phyloP scores from a whole-genome alignment of 2,888 invertebrate genomes.

The Pyrocoelia pectoralis region DNA sequence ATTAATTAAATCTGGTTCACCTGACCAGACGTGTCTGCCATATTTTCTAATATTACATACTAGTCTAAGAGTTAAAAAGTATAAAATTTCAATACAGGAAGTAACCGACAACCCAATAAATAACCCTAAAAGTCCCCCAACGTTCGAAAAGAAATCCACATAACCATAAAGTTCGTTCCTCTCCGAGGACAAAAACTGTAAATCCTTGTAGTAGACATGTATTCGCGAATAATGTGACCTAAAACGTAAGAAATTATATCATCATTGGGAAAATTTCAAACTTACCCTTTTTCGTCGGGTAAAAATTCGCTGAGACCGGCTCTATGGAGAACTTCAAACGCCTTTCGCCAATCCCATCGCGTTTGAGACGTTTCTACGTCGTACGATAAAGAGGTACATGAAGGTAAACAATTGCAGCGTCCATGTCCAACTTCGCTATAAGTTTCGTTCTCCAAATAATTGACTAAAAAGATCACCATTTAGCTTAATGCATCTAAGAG shows the following conservation, averaged over 20 bases:
- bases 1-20: neutral
- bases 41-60: constrained; percentile 62
- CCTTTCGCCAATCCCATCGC: neutral
- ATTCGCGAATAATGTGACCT: constrained; percentile 15
- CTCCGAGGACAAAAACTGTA: constrained; percentile 66
- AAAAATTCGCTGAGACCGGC: neutral
- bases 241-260: neutral
- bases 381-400: too few species aligned
- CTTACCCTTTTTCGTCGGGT: neutral
- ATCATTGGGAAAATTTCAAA: neutral
- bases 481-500: neutral
- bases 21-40: constrained; percentile 56
- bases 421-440: too few species aligned
- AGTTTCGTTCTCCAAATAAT: too few species aligned
- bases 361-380: neutral
- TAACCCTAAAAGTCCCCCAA: constrained; percentile 66
- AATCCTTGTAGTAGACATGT: constrained; percentile 73
- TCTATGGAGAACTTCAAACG: neutral
- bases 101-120: too few species aligned
- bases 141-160: constrained; percentile 66
- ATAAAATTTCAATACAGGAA: too few species aligned
- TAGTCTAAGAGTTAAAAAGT: too few species aligned
- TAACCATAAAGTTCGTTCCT: too few species aligned
- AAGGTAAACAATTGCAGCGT: neutral
- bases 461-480: too few species aligned